These are phyloP conservation scores for Eulacestoma nigropectus DNA, from an alignment of 2,113 vertebrate species.

Conservation along the genomic window DNA sequence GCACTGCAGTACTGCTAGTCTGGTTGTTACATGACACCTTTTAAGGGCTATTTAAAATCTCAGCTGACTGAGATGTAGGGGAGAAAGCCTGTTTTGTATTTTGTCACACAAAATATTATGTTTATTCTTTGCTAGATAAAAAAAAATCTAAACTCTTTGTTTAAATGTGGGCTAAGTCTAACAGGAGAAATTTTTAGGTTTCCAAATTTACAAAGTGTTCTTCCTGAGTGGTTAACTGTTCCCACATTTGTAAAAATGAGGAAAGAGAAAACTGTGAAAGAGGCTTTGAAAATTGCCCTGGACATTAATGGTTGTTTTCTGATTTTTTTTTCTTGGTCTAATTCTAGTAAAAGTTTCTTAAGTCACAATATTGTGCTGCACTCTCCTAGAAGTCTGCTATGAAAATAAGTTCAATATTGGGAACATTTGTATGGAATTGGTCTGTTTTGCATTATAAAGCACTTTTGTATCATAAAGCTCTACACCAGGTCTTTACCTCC, in stretches of 20 bases:
- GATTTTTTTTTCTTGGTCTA: not conserved
- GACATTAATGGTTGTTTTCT: slow-evolving; percentile 1
- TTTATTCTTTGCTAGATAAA: slow-evolving; percentile 30
- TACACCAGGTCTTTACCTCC: not conserved
- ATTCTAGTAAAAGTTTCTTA: slow-evolving; percentile 37
- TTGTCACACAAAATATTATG: not conserved
- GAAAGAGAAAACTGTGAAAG: slow-evolving; percentile 35
- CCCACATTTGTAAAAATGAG: slow-evolving; percentile 54
- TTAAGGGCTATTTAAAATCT: not conserved
- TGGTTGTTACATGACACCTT: not conserved
- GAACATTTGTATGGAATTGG: not conserved
- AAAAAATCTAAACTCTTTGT: not conserved
- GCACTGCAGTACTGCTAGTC: not conserved
- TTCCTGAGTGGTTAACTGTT: slow-evolving; percentile 67
- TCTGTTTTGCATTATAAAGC: not conserved
- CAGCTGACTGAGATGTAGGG: not conserved
- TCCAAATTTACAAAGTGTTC: slow-evolving; percentile 58
- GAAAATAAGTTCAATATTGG: not conserved
- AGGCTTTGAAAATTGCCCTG: slow-evolving; percentile 32
- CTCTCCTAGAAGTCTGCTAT: not conserved
- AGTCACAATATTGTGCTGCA: not conserved
- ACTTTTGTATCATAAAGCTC: not conserved
- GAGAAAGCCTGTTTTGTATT: not conserved
- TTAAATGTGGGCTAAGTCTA: slow-evolving; percentile 54
- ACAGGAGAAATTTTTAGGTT: slow-evolving; percentile 42